These are phyloP conservation scores for Platygyra sinensis DNA, from an alignment of 64 coral and sea anemone genomes.

Conservation along the genomic window DNA sequence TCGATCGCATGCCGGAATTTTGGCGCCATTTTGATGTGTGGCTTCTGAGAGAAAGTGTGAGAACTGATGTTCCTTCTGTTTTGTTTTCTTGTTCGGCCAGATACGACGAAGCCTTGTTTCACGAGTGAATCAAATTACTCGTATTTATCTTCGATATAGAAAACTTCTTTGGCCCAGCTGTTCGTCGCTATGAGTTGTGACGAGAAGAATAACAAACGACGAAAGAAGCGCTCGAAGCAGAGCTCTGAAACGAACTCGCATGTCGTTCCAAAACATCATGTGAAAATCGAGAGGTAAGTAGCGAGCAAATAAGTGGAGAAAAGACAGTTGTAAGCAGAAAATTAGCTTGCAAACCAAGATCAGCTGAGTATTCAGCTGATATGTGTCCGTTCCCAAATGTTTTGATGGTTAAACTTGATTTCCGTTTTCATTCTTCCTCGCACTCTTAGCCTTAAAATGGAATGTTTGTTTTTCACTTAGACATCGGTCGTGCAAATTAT, in stretches of 20 bases:
- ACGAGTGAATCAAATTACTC: background rate
- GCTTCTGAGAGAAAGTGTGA: constrained; percentile 13
- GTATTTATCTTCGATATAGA: background rate
- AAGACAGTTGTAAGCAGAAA: background rate
- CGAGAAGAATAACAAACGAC: constrained; percentile 43
- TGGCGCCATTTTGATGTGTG: constrained; percentile 55
- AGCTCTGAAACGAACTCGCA: constrained; percentile 10
- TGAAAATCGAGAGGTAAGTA: constrained; percentile 32
- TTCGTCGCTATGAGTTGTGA: constrained; percentile 48
- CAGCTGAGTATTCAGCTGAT: constrained; percentile 7
- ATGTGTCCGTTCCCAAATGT: background rate
- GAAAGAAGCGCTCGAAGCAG: constrained; percentile 48
- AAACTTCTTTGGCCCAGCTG: constrained; percentile 11
- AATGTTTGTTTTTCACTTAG: constrained; percentile 40
- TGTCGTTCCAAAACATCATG: constrained; percentile 1
- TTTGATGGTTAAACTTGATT: background rate
- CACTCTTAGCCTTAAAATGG: background rate
- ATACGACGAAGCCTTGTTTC: constrained; percentile 12
- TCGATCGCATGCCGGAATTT: constrained; percentile 45
- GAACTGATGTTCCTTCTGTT: constrained; percentile 6
- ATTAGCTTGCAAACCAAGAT: background rate
- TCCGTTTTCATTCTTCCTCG: background rate
- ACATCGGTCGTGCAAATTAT: background rate
- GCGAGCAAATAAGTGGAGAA: background rate
- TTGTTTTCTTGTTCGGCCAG: constrained; percentile 16